phyloP scores from a whole-genome alignment of 2,797 vertebrate genomes.

The Chiloscyllium punctatum region DNA sequence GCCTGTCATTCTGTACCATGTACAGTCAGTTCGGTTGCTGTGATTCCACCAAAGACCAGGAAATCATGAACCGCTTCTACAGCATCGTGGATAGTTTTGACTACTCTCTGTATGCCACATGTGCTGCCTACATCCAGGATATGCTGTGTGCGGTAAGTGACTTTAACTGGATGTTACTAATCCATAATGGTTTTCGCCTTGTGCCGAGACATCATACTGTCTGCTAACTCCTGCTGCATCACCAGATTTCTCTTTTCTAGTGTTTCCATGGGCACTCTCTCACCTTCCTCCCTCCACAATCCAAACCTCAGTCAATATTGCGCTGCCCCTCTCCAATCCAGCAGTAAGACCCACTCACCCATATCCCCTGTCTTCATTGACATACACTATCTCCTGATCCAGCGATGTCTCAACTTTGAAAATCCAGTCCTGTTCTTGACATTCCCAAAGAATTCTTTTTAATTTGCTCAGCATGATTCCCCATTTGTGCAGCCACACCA shows the following conservation, averaged over 20 bases:
- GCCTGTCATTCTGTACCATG: conserved; percentile 74
- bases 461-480: too few relatives aligned
- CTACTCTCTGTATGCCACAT: conserved; percentile 57
- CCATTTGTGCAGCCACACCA: too few relatives aligned
- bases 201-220: too few relatives aligned
- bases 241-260: not conserved
- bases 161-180: not conserved
- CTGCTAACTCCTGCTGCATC: not conserved
- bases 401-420: not conserved
- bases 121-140: conserved; percentile 75
- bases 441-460: too few relatives aligned
- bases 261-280: not conserved
- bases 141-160: conserved; percentile 80
- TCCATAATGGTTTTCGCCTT: not conserved
- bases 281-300: not conserved
- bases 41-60: conserved; percentile 63
- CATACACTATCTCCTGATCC: not conserved
- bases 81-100: conserved; percentile 63
- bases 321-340: not conserved
- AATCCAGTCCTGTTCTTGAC: not conserved
- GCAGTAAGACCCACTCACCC: not conserved
- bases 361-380: not conserved
- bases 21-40: conserved; percentile 89
- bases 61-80: conserved; percentile 69
- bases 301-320: not conserved